Percentiles rank a stretch among this genome's conserved stretches.
These are phyloP conservation scores for Calameuta filiformis DNA, from an alignment of 2,888 invertebrate genomes.

Conservation along the genomic window DNA sequence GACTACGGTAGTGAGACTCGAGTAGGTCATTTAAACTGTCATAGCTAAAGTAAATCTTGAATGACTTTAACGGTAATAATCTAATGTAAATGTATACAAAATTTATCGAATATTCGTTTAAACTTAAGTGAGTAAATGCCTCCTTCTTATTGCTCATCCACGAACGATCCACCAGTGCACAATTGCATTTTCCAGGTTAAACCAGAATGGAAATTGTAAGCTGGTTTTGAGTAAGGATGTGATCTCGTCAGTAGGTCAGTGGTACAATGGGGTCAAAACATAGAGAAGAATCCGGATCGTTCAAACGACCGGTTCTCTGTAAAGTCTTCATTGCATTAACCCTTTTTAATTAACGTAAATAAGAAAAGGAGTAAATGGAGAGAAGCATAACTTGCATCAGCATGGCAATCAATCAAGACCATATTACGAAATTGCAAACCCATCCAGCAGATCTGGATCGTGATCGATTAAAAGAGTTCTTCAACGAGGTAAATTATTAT, in stretches of 20 bases:
- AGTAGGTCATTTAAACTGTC: background rate
- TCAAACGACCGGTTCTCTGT: background rate
- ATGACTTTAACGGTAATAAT: background rate
- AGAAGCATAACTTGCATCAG: background rate
- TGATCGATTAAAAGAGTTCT: background rate
- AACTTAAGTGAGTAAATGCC: background rate
- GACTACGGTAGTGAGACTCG: background rate
- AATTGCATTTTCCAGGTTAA: background rate
- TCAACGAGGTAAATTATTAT: background rate
- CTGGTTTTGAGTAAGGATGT: background rate
- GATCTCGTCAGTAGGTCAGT: constrained; percentile 46
- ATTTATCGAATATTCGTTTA: background rate
- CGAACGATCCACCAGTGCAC: background rate
- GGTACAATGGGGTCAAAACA: constrained; percentile 32
- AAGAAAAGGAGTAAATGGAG: background rate
- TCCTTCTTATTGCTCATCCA: background rate
- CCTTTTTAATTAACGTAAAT: background rate
- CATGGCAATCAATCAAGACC: background rate
- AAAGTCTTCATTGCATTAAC: background rate
- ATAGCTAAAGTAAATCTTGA: background rate
- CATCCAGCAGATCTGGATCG: background rate
- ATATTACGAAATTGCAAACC: background rate
- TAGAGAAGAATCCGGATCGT: background rate
- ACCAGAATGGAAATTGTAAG: background rate
- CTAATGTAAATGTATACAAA: background rate